Evolutionary conservation across 2,888 invertebrate species (phyloP).

Genomic region (Tetrapedia diversipes): DNA sequence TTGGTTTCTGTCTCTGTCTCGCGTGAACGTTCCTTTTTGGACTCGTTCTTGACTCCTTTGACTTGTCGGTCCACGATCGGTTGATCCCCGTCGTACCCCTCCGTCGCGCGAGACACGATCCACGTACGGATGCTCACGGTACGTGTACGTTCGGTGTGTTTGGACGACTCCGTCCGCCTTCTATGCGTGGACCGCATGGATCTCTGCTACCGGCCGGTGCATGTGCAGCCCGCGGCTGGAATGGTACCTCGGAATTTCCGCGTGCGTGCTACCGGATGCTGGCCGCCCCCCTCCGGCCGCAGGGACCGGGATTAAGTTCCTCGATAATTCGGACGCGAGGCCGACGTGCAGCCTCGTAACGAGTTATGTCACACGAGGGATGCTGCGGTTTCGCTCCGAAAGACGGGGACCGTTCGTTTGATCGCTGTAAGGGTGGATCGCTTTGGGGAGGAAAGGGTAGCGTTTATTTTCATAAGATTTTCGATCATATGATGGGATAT

Average conservation of each 20-base stretch:
- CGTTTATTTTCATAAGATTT: too few species aligned
- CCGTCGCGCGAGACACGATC: too few species aligned
- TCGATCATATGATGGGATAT: too few species aligned
- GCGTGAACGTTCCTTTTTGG: background rate
- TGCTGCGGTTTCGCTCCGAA: background rate
- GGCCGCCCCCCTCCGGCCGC: conserved; percentile 34
- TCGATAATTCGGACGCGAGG: conserved; percentile 61
- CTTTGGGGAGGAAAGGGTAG: too few species aligned
- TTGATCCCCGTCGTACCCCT: too few species aligned
- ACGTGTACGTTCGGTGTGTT: conserved; percentile 18
- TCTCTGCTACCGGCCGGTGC: conserved; percentile 56
- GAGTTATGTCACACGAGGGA: conserved; percentile 43
- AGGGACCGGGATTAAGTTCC: conserved; percentile 64
- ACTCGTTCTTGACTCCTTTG: background rate
- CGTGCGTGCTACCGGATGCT: conserved; percentile 64
- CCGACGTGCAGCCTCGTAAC: conserved; percentile 54
- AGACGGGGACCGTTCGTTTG: background rate
- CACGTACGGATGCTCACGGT: background rate
- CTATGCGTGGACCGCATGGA: conserved; percentile 46
- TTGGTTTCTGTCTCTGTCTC: background rate
- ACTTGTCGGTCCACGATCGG: too few species aligned
- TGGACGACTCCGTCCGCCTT: conserved; percentile 27
- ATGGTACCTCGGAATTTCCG: conserved; percentile 70
- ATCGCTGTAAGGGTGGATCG: background rate
- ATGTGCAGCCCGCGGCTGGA: conserved; percentile 68